Evolutionary conservation across 2,797 vertebrate species (phyloP), one percentile per base, ranked within the genome.

Genomic region (Acrossocheilus fasciatus): DNA sequence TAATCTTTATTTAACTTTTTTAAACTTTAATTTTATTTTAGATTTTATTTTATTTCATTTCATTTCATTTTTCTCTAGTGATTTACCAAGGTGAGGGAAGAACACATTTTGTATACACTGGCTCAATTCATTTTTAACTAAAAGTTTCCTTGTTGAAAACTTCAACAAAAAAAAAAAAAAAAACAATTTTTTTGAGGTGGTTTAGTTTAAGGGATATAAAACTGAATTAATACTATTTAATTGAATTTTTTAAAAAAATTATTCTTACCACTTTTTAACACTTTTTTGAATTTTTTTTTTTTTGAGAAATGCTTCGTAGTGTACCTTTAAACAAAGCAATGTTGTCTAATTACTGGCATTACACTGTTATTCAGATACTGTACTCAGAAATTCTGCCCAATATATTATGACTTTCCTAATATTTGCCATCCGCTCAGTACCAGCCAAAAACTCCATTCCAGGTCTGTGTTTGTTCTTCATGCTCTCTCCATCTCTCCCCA

Each of bases 381-480:
- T 26, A 26, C 70, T 26, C n/a, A 47, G 30, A 47, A 62, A 62
- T 74, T 47, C 17, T 0, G 14, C 15, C n/a, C 34, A 30, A 30
- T 36, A 41, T 68, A 45, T 54, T n/a, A 20, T 5, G 62, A 78
- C 6, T 68, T 41, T 30, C 50, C 34, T 23, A 85, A 78, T 39
- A 79, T 78, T 69, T 79, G 12, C 36, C 7, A 23, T 78, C 11
- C 17, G 1, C 20, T 66, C 23, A 4, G 1, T 50, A 50, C 43
- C 72, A 64, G 70, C 26, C 82, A 36, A 39, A 59, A 79, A 70
- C 69, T 85, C 10, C 12, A 70, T 79, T 72, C 83, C 75, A 85
- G 75, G 12, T 11, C 70, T 70, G 50, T 81, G 57, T 80, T 73
- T 75, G 70, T 66, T 57, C 62, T 83, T 83, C 50, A 62, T 77